Evolutionary conservation across 2,797 vertebrate genomes (phyloP).

Genomic region (Halcyon leucocephala): DNA sequence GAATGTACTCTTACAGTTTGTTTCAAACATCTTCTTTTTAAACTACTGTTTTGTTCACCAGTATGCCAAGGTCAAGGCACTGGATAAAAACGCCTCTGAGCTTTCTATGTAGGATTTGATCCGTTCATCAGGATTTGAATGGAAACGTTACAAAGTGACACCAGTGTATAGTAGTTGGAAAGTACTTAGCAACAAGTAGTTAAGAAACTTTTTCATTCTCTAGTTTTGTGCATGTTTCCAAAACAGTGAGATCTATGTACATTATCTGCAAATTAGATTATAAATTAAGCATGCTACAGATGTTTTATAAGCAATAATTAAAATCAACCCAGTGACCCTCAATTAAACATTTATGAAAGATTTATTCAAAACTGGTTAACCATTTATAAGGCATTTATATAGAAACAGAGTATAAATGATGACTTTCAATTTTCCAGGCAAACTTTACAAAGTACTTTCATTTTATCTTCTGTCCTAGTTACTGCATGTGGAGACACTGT

Average conservation of each 20-base stretch:
- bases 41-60: not conserved
- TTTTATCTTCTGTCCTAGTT: not conserved
- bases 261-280: not conserved
- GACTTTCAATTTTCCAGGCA: not conserved
- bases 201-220: not conserved
- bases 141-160: not conserved
- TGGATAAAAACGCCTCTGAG: not conserved
- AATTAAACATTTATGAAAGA: slow-evolving; percentile 13
- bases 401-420: not conserved
- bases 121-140: not conserved
- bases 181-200: not conserved
- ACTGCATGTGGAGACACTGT: not conserved
- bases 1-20: not conserved
- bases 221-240: not conserved
- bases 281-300: slow-evolving; percentile 14
- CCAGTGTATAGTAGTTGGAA: not conserved
- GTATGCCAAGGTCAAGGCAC: not conserved
- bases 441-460: not conserved
- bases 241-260: not conserved
- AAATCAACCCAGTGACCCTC: slow-evolving; percentile 9
- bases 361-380: slow-evolving; percentile 9
- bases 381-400: not conserved
- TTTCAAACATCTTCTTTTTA: not conserved
- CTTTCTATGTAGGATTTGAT: not conserved
- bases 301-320: slow-evolving; percentile 39